These are phyloP conservation scores for Notarius quadriscutis DNA, from an alignment of 2,113 vertebrate species.

Conservation along the genomic window DNA sequence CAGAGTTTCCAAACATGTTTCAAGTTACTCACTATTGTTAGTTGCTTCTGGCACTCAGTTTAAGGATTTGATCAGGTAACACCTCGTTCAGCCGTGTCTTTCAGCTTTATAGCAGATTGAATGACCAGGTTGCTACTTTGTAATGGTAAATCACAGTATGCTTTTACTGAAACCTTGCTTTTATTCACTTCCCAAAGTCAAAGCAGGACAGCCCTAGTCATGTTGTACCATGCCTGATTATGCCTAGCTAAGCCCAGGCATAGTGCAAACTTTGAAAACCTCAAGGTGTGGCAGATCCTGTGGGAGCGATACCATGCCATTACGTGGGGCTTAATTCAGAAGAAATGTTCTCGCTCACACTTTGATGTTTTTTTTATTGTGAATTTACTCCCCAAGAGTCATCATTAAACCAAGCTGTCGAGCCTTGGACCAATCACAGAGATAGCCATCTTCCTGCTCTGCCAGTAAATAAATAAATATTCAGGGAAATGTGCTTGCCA, in stretches of 20 bases:
- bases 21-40: not conserved
- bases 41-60: not conserved
- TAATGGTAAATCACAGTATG: slow-evolving; percentile 25
- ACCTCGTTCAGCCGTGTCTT: not conserved
- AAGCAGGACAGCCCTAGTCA: slow-evolving; percentile 47
- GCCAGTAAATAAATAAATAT: slow-evolving; percentile 65
- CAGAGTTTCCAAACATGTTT: not conserved
- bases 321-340: slow-evolving; percentile 45
- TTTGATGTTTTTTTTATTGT: slow-evolving; percentile 43
- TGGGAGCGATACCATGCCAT: slow-evolving; percentile 32
- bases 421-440: slow-evolving; percentile 47
- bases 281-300: slow-evolving; percentile 48
- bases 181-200: slow-evolving; percentile 26
- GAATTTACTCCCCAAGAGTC: slow-evolving; percentile 58
- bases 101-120: not conserved
- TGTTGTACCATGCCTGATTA: slow-evolving; percentile 53
- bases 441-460: slow-evolving; percentile 65
- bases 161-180: slow-evolving; percentile 21
- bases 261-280: slow-evolving; percentile 25
- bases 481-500: slow-evolving; percentile 29
- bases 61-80: not conserved
- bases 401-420: slow-evolving; percentile 59
- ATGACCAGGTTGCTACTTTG: slow-evolving; percentile 18
- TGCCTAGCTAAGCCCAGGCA: slow-evolving; percentile 33
- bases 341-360: slow-evolving; percentile 34